Percentiles rank a stretch among this genome's conserved stretches.
phyloP scores from a whole-genome alignment of 2,113 vertebrate genomes.

The Ploceus nigricollis region DNA sequence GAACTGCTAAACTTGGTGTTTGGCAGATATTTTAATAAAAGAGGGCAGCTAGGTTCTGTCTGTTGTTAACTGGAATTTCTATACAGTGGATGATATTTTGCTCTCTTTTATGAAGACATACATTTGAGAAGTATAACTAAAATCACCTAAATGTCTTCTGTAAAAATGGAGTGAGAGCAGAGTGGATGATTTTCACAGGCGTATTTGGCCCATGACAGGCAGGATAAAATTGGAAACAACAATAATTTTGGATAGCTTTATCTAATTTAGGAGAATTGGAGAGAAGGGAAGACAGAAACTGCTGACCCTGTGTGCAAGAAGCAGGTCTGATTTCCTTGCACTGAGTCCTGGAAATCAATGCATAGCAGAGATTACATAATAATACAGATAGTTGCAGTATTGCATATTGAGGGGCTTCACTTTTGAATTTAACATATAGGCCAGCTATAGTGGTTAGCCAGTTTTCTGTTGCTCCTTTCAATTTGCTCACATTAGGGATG shows the following conservation, averaged over 20 bases:
- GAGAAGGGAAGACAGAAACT: not conserved
- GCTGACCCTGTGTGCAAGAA: not conserved
- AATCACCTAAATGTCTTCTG: not conserved
- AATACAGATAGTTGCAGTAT: not conserved
- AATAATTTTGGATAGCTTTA: not conserved
- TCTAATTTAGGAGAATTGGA: not conserved
- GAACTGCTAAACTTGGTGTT: not conserved
- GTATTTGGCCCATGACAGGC: not conserved
- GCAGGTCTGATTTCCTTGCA: not conserved
- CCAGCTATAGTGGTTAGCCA: not conserved
- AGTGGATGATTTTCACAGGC: not conserved
- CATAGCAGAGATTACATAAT: not conserved
- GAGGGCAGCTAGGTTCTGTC: not conserved
- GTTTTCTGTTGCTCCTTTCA: not conserved
- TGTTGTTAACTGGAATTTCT: not conserved
- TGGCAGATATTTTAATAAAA: not conserved
- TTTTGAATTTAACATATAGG: not conserved
- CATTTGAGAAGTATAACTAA: not conserved
- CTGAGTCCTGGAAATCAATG: not conserved
- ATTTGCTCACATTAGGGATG: not conserved
- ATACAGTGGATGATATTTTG: not conserved
- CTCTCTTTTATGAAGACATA: not conserved
- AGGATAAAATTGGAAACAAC: not conserved
- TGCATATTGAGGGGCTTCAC: not conserved
- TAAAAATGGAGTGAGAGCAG: not conserved